phyloP scores from a whole-genome alignment of 2,113 vertebrate genomes.

The Aphyosemion australe region DNA sequence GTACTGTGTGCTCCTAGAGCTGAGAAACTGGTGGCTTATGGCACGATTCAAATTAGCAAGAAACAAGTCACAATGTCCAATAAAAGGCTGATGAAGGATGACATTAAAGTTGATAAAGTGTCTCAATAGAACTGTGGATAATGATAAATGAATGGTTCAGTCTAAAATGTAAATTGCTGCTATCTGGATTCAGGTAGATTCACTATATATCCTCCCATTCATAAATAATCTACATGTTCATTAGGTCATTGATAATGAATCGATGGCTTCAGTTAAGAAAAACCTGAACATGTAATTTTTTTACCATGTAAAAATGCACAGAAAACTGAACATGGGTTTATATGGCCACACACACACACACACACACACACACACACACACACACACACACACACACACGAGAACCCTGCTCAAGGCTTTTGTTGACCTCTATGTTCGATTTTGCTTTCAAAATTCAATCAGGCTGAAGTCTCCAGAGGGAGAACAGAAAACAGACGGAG shows the following conservation, averaged over 20 bases:
- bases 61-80: conserved; percentile 48
- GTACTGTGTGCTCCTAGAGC: conserved; percentile 53
- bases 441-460: conserved; percentile 76
- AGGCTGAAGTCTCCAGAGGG: conserved; percentile 65
- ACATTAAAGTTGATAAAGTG: conserved; percentile 41
- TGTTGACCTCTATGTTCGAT: conserved; percentile 74
- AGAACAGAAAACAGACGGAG: conserved; percentile 41
- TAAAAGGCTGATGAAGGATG: conserved; percentile 23
- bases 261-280: background rate
- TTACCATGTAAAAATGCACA: conserved; percentile 29
- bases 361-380: background rate
- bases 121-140: conserved; percentile 48
- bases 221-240: conserved; percentile 15
- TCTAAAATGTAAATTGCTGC: conserved; percentile 26
- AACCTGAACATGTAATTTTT: background rate
- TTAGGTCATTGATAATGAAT: conserved; percentile 20
- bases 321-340: conserved; percentile 29
- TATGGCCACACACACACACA: background rate
- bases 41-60: conserved; percentile 56
- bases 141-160: conserved; percentile 59
- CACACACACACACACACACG: conserved; percentile 27
- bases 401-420: conserved; percentile 62
- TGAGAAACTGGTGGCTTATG: conserved; percentile 46
- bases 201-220: too few relatives aligned
- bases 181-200: conserved; percentile 34